These are phyloP conservation scores for Rhynchopsitta pachyrhyncha DNA, from an alignment of 2,113 vertebrate genomes.

Conservation along the genomic window DNA sequence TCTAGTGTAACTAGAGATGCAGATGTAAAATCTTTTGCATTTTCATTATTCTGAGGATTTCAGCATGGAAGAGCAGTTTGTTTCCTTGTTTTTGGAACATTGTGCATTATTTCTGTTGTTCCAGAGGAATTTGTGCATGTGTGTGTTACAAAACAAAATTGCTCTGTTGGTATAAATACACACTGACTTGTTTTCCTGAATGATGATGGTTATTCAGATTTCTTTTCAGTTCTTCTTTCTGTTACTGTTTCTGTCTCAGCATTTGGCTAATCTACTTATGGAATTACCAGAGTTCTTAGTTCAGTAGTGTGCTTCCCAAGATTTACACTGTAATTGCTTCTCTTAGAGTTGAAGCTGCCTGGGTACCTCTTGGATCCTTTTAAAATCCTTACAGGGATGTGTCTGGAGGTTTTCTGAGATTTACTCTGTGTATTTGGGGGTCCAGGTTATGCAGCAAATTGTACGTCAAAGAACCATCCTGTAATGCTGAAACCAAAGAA, in stretches of 20 bases:
- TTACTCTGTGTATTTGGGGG: neutral
- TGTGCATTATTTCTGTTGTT: neutral
- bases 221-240: neutral
- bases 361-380: neutral
- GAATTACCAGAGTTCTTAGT: neutral
- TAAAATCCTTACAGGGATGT: neutral
- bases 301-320: neutral
- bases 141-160: neutral
- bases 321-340: neutral
- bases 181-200: neutral
- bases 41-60: neutral
- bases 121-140: neutral
- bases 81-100: neutral
- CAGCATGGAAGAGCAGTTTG: neutral
- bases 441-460: neutral
- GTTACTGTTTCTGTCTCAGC: neutral
- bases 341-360: neutral
- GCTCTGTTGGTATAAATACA: neutral
- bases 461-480: neutral
- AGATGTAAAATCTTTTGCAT: neutral
- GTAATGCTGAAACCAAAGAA: neutral
- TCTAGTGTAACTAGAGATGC: neutral
- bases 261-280: neutral
- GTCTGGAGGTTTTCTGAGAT: neutral
- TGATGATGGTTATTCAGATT: neutral